phyloP scores from a whole-genome alignment of 1,140 invertebrate genomes.

The Trichogramma pretiosum region DNA sequence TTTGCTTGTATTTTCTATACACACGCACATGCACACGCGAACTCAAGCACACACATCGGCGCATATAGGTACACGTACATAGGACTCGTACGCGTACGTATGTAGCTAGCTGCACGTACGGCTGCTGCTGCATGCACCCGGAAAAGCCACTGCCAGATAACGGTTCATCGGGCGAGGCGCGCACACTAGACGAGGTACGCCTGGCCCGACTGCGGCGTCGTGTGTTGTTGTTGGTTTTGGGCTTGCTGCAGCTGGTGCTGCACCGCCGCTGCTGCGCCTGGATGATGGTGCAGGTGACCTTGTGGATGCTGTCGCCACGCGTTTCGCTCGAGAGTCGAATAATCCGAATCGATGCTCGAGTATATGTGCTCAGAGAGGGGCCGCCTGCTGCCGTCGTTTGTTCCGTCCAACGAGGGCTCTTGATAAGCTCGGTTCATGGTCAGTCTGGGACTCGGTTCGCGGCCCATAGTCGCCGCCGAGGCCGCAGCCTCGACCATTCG shows the following conservation, averaged over 20 bases:
- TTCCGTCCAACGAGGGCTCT: slow-evolving; percentile 37
- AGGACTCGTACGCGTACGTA: slow-evolving; percentile 17
- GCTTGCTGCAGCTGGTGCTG: slow-evolving; percentile 37
- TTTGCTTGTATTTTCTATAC: too few species aligned
- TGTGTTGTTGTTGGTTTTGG: slow-evolving; percentile 32
- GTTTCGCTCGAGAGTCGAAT: slow-evolving; percentile 52
- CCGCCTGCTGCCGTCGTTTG: slow-evolving; percentile 49
- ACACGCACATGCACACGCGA: too few species aligned
- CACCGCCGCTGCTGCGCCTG: too few species aligned
- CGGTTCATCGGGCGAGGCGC: slow-evolving; percentile 6
- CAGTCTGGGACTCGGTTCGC: slow-evolving; percentile 32
- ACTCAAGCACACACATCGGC: too few species aligned
- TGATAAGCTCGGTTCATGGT: slow-evolving; percentile 44
- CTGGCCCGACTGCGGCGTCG: slow-evolving; percentile 43
- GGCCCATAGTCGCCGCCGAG: neutral
- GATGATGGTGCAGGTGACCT: slow-evolving; percentile 12
- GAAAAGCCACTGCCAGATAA: too few species aligned
- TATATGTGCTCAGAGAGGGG: slow-evolving; percentile 80
- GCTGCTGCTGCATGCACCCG: neutral
- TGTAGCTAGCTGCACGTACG: slow-evolving; percentile 7
- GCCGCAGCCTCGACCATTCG: neutral
- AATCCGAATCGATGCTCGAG: slow-evolving; percentile 78
- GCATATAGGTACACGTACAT: slow-evolving; percentile 24
- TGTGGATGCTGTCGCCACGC: slow-evolving; percentile 33
- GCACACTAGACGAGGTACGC: slow-evolving; percentile 51